Conservation (phyloP, 2,113 vertebrate species). For the Pluvialis apricaria region DNA sequence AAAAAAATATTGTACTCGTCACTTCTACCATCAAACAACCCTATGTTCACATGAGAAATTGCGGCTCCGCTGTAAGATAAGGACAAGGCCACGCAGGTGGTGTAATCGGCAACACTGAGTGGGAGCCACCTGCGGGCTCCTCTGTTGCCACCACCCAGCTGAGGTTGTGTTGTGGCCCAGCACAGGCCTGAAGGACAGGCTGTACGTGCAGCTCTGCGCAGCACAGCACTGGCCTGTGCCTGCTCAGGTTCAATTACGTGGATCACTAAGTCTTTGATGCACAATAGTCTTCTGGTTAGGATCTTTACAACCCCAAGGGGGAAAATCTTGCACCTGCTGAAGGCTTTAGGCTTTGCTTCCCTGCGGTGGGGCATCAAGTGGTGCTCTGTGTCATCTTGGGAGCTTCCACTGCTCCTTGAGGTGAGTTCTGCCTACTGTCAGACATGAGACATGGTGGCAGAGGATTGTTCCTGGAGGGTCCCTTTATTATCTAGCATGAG, state of each 20-base stretch:
- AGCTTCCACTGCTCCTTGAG: neutral
- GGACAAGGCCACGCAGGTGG: neutral
- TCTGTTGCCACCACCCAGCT: neutral
- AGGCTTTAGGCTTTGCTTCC: neutral
- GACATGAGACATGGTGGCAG: neutral
- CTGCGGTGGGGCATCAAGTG: neutral
- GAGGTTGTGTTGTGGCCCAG: neutral
- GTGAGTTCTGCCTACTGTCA: neutral
- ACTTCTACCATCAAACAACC: neutral
- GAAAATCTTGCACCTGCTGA: neutral
- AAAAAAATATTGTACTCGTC: neutral
- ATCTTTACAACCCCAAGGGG: neutral
- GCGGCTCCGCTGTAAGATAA: neutral
- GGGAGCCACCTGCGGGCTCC: neutral
- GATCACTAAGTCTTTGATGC: neutral
- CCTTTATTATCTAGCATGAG: neutral
- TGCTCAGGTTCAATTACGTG: rapidly evolving
- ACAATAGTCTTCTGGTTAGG: neutral
- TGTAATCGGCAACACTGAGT: rapidly evolving
- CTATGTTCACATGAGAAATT: neutral
- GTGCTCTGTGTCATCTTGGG: neutral
- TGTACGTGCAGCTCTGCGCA: neutral
- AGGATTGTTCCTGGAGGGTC: neutral
- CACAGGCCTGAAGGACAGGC: neutral
- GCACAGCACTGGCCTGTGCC: neutral